These are phyloP conservation scores for Aptenodytes forsteri DNA, from an alignment of 2,113 vertebrate genomes.

Conservation along the genomic window DNA sequence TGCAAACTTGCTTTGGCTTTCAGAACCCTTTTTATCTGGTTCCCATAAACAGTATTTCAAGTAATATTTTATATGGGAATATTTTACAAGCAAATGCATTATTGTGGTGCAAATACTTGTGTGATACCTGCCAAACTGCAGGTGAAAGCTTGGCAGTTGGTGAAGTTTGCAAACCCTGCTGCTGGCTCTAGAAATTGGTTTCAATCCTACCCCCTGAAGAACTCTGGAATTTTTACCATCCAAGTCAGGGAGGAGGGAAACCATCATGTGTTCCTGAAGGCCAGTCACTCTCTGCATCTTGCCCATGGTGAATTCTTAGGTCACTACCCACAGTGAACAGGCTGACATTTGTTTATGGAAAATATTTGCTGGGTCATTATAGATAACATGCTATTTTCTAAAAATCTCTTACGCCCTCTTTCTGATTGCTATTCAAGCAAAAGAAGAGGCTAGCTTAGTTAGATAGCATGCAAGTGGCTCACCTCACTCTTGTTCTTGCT, in stretches of 20 bases:
- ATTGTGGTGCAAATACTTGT: not conserved
- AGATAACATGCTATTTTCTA: not conserved
- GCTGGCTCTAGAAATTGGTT: not conserved
- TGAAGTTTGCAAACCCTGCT: not conserved
- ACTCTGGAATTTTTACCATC: not conserved
- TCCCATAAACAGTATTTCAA: not conserved
- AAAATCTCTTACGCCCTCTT: not conserved
- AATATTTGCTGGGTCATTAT: not conserved
- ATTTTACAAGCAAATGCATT: not conserved
- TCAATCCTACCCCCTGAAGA: not conserved
- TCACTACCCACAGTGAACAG: not conserved
- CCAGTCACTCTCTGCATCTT: not conserved
- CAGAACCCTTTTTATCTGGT: not conserved
- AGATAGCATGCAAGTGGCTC: not conserved
- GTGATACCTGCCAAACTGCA: not conserved
- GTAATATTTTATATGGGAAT: not conserved
- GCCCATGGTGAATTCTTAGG: not conserved
- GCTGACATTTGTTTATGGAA: not conserved
- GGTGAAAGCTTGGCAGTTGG: not conserved
- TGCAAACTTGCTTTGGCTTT: conserved; percentile 16
- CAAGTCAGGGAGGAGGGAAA: not conserved
- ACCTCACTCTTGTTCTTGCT: not conserved
- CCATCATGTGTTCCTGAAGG: not conserved
- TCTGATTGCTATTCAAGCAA: not conserved
- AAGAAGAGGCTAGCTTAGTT: not conserved